Conservation (phyloP, 1,140 invertebrate genomes). For the Tetramorium alpestre region DNA sequence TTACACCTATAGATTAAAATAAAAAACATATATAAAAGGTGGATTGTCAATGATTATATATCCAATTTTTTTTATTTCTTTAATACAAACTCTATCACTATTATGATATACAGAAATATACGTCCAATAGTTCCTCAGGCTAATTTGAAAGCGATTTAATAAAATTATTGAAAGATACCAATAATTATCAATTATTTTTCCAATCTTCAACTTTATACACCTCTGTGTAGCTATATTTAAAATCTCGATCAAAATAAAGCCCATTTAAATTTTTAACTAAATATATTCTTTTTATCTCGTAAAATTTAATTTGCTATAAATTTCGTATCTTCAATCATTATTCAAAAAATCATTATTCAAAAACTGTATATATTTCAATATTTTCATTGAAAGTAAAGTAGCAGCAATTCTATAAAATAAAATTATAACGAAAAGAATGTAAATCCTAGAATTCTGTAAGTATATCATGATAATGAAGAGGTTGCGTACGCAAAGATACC, state of each 20-base stretch:
- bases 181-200: neutral
- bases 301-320: neutral
- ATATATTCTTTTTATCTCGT: neutral
- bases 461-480: conserved; percentile 17
- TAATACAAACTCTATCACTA: neutral
- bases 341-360: neutral
- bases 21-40: conserved; percentile 24
- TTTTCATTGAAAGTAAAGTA: neutral
- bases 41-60: conserved; percentile 6
- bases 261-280: neutral
- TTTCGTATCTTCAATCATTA: neutral
- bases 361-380: neutral
- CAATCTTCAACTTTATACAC: neutral
- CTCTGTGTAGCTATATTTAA: neutral
- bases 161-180: neutral
- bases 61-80: neutral
- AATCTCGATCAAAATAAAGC: neutral
- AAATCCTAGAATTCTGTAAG: neutral
- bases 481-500: neutral
- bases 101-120: neutral
- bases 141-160: neutral
- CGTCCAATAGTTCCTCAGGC: neutral
- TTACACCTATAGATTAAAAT: neutral
- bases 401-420: neutral
- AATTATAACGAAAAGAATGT: neutral